Evolutionary conservation across 53 echinoderm and acorn worm species (phyloP).

Genomic region (Holothuria scabra): DNA sequence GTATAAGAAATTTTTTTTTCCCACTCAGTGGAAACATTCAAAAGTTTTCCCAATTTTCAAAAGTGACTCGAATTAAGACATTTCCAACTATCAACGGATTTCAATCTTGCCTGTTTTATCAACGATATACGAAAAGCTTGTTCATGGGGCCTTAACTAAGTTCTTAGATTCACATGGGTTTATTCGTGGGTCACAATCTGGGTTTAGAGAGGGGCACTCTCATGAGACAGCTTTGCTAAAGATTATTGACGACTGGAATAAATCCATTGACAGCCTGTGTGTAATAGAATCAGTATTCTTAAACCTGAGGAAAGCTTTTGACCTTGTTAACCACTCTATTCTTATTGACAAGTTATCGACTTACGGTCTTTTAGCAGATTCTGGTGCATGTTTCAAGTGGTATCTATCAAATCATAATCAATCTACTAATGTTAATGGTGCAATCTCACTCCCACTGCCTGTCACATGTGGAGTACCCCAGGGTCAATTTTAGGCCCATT

Average conservation of each 20-base stretch:
- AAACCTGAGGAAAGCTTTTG: not conserved
- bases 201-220: no score
- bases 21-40: conserved; percentile 15
- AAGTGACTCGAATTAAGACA: no score
- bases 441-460: not conserved
- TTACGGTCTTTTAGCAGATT: not conserved
- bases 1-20: not conserved
- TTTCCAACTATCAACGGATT: no score
- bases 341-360: not conserved
- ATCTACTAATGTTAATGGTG: not conserved
- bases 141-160: no score
- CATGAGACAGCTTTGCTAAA: not conserved
- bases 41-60: not conserved
- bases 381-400: not conserved
- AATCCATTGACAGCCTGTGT: not conserved
- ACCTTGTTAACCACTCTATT: not conserved
- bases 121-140: no score
- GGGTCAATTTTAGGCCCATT: not conserved
- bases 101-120: no score
- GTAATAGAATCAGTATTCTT: not conserved
- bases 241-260: conserved; percentile 6
- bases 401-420: not conserved
- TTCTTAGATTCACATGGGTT: no score
- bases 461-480: no score
- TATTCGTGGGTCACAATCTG: no score